phyloP scores from a whole-genome alignment of 2,888 invertebrate genomes.

The Girardia tigrina region DNA sequence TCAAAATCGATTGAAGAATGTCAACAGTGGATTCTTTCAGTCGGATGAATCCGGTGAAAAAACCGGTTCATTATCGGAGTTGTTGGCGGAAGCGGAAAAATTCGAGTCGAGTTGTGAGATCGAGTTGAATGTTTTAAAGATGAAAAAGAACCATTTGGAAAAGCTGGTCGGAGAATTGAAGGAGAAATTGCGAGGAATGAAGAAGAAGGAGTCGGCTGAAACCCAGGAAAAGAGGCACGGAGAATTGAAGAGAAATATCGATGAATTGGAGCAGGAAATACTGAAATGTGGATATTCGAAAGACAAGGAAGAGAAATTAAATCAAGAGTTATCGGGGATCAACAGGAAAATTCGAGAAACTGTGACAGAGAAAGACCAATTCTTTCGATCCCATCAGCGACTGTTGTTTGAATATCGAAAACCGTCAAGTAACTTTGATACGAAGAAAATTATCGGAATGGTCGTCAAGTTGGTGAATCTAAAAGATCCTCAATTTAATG shows the following conservation, averaged over 20 bases:
- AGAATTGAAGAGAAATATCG: too few species aligned
- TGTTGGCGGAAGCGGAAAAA: not conserved
- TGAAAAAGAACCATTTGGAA: not conserved
- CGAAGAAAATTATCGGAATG: conserved; percentile 58
- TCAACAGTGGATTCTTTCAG: not conserved
- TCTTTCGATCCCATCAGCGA: conserved; percentile 40
- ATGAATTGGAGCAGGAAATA: too few species aligned
- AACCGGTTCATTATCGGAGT: not conserved
- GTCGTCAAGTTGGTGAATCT: conserved; percentile 67
- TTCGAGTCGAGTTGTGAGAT: not conserved
- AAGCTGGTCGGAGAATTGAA: not conserved
- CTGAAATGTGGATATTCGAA: too few species aligned
- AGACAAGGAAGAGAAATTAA: too few species aligned
- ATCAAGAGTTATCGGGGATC: too few species aligned
- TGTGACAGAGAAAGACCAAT: too few species aligned
- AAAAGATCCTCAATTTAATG: conserved; percentile 59
- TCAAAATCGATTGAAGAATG: not conserved
- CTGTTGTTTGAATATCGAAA: conserved; percentile 63
- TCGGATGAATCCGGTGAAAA: not conserved
- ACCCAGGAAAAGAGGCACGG: too few species aligned
- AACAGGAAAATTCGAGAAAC: too few species aligned
- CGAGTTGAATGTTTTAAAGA: not conserved
- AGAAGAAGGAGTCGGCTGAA: too few species aligned
- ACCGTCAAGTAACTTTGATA: conserved; percentile 56
- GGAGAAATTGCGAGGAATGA: too few species aligned